These are phyloP conservation scores for Metridium senile DNA, from an alignment of 92 coral and sea anemone genomes.

Conservation along the genomic window DNA sequence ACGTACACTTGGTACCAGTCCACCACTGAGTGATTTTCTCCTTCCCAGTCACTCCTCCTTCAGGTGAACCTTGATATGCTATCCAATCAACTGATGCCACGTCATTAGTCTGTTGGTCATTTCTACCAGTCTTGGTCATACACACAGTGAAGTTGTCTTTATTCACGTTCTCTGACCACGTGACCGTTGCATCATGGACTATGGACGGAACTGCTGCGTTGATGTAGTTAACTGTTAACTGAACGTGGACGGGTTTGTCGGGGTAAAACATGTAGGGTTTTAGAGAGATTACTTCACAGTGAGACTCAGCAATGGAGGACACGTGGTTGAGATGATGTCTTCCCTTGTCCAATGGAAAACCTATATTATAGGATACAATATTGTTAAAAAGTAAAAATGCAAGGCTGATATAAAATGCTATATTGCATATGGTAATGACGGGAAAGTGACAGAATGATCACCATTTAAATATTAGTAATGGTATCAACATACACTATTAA, in stretches of 20 bases:
- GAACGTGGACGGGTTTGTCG: constrained; percentile 41
- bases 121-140: constrained; percentile 30
- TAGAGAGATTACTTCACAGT: constrained; percentile 21
- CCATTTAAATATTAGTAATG: no score
- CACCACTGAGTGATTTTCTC: constrained; percentile 12
- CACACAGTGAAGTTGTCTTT: constrained; percentile 29
- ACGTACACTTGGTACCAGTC: constrained; percentile 29
- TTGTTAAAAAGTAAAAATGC: background rate
- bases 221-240: constrained; percentile 34
- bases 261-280: constrained; percentile 46
- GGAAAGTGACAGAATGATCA: no score
- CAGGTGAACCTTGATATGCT: constrained; percentile 48
- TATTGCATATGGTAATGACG: no score
- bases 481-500: no score
- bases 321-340: constrained; percentile 14
- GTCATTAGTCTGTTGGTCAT: constrained; percentile 8
- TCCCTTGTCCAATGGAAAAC: constrained; percentile 40
- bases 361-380: no score
- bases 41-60: constrained; percentile 35
- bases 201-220: constrained; percentile 13
- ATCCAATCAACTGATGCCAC: constrained; percentile 39
- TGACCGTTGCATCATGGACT: constrained; percentile 40
- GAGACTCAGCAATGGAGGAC: constrained; percentile 31
- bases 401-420: no score
- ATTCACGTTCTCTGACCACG: constrained; percentile 39